Percentiles rank a stretch among this genome's conserved stretches.
phyloP scores from a whole-genome alignment of 2,888 invertebrate species.

The Pelosia muscerda region DNA sequence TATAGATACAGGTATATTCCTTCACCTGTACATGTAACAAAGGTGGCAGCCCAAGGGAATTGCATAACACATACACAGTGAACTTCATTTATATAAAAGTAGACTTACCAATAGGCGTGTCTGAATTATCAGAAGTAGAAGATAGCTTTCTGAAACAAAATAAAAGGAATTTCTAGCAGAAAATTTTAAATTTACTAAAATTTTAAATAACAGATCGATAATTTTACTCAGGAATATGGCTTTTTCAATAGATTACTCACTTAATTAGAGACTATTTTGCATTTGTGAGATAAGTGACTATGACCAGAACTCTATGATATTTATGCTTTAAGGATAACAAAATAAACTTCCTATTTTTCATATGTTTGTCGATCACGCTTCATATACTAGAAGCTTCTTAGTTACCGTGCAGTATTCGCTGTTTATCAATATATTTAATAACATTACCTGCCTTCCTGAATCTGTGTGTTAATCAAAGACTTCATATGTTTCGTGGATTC shows the following conservation, averaged over 20 bases:
- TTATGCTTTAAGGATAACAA: not conserved
- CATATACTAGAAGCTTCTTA: not conserved
- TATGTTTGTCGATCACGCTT: not conserved
- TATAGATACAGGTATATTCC: no score
- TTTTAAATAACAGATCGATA: no score
- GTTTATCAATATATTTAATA: slow-evolving; percentile 5
- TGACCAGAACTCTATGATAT: not conserved
- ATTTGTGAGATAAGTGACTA: not conserved
- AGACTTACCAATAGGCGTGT: slow-evolving; percentile 63
- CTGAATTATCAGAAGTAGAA: slow-evolving; percentile 73
- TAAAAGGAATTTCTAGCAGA: slow-evolving; percentile 5
- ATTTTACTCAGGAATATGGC: not conserved
- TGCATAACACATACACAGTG: not conserved
- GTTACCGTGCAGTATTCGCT: not conserved
- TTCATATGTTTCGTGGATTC: slow-evolving; percentile 87
- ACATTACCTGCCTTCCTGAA: slow-evolving; percentile 75
- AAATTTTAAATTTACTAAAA: not conserved
- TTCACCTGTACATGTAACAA: no score
- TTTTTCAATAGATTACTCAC: not conserved
- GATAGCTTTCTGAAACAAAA: slow-evolving; percentile 65
- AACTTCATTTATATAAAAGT: not conserved
- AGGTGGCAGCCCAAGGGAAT: no score
- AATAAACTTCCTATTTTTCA: not conserved
- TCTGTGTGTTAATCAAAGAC: slow-evolving; percentile 86
- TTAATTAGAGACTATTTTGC: not conserved